Evolutionary conservation across 2,113 vertebrate genomes (phyloP).

Genomic region (Mustelus asterias): DNA sequence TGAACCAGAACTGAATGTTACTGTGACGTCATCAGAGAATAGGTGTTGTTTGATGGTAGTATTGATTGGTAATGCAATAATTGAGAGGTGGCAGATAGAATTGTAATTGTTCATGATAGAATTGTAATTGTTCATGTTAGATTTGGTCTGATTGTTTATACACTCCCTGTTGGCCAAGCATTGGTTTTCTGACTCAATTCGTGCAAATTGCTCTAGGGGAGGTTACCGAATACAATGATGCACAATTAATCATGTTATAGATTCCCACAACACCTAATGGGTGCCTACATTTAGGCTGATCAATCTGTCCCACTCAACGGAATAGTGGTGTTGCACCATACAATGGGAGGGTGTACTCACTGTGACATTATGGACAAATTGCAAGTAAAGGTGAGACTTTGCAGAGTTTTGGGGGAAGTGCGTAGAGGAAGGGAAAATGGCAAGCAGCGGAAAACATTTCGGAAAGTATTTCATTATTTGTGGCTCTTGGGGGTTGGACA

Average conservation of each 20-base stretch:
- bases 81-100: neutral
- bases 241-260: no score
- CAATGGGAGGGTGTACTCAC: neutral
- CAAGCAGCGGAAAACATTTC: neutral
- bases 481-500: neutral
- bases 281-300: neutral
- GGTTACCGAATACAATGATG: no score
- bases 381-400: neutral
- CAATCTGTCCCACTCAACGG: neutral
- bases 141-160: neutral
- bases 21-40: neutral
- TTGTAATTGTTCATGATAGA: neutral
- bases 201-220: no score
- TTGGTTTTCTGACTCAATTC: neutral
- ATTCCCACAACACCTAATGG: neutral
- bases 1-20: neutral
- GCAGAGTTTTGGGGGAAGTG: neutral
- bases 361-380: neutral
- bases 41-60: neutral
- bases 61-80: neutral
- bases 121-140: neutral
- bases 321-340: neutral
- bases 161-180: neutral
- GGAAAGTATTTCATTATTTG: neutral
- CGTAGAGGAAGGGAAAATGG: neutral